A percentile compares a stretch with the other conserved stretches of the same genome.
phyloP scores from a whole-genome alignment of 2,113 vertebrate genomes.

The Alligator sinensis region DNA sequence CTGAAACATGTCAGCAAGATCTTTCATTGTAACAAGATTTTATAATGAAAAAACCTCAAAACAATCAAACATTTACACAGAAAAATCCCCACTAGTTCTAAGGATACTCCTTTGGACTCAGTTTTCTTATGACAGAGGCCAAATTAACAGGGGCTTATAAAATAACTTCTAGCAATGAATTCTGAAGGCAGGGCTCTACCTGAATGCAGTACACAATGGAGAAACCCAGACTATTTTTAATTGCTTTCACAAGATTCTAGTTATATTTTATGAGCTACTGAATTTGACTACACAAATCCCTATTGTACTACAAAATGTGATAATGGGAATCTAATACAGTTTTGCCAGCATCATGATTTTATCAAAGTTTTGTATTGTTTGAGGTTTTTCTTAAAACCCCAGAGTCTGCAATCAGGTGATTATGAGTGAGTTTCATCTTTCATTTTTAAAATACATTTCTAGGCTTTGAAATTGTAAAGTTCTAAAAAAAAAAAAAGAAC shows the following conservation, averaged over 20 bases:
- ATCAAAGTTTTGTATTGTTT: not conserved
- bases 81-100: no score
- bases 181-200: not conserved
- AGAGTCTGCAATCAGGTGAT: not conserved
- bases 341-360: not conserved
- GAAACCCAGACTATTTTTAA: no score
- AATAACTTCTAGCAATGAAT: not conserved
- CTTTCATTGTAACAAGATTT: no score
- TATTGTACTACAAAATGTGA: not conserved
- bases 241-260: not conserved
- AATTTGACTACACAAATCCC: not conserved
- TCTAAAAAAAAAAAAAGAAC: no score
- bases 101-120: not conserved
- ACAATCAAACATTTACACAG: no score
- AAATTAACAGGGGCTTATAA: not conserved
- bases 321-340: not conserved
- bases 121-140: not conserved
- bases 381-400: not conserved
- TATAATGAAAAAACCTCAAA: no score
- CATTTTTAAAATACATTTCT: not conserved
- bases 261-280: not conserved
- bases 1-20: not conserved
- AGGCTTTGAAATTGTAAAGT: no score
- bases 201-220: not conserved
- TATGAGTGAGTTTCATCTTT: rapidly evolving